Base-by-base conservation (phyloP, 1,140 invertebrate genomes). In the Sarcophaga bullata region DNA sequence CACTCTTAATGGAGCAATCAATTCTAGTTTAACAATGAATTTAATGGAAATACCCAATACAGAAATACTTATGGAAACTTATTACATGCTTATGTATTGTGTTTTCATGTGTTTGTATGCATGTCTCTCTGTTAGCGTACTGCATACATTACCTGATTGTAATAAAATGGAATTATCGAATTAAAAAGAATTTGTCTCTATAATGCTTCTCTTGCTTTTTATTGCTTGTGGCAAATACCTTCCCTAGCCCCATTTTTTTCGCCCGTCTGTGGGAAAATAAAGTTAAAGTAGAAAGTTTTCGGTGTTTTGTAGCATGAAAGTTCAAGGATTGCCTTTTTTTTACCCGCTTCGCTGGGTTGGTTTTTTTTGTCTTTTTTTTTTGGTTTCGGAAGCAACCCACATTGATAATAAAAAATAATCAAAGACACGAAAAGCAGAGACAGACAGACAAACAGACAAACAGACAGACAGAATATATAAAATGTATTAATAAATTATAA, bases 401-500 rank as follows among this genome's bases (percentile, higher is more conserved):
- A 4, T 37, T 72, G n/a, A n/a, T 72, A 72, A 25, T 25, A 25
- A 25, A 19, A 72, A 17, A 72, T 25, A 3, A 72, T 25, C 17
- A 72, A 72, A 17, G 19, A 8, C 62, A 19, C 62, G 17, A 72
- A 10, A 9, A 6, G 37, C 62, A 72, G 52, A n/a, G 17, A 72
- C 0, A 9, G 0, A 19, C 62, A 72, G 52, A n/a, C 47, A 81
- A 8, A 68, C 80, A 68, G 25, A 81, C 80, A 81, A 1, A 37
- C 37, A 81, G 54, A 81, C n/a, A 81, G 9, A 68, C 62, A 3
- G 8, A 9, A 25, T 25, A 72, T 19, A 72, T 10, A 19, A 52
- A 17, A 19, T 52, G 8, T 50, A 78, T 78, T 78, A 78, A 78
- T 78, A 78, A 78, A 78, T 78, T 78, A 78, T 78, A 78, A 50